Base-by-base conservation (phyloP, 2,888 invertebrate genomes). In the Mycalesis mineus region DNA sequence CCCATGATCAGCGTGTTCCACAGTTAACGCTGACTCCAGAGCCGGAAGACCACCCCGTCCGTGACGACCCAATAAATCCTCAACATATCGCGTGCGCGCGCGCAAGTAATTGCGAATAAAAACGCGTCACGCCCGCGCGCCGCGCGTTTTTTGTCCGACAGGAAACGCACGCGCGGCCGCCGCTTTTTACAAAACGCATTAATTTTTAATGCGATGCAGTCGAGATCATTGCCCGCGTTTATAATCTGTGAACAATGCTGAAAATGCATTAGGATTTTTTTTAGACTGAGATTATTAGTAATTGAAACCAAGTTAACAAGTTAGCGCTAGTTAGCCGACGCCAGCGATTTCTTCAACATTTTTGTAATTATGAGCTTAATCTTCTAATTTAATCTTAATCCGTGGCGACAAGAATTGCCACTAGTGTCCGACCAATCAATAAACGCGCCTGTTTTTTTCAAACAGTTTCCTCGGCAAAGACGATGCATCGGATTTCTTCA, bases 121-220 rank as follows among this genome's bases (percentile, higher is more conserved):
- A 74, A 73, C 72, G 71, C 72, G 72, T 74, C 69, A 73, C 70
- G 74, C 67, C 55, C 45, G 55, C 58, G 58, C 62, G 63, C 62
- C 68, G 70, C 70, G 70, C 67, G 68, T 70, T 73, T 22, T 72
- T 68, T 70, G 63, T 65, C 58, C 62, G 59, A 60, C 67, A 65
- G 71, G 68, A 73, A 72, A 68, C 66, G 67, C 72, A 70, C 70
- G 69, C 83, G 82, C 80, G 72, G 70, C 61, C 68, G 65, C 64
- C 61, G 65, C 67, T 69, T 70, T 71, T 73, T 73, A 67, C 63
- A 64, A 28, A 49, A 51, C 52, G 58, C 58, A 66, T 68, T 69
- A 72, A 73, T 74, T 69, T 63, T 63, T 64, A 63, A 62, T 62
- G 57, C 59, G 61, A 63, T 61, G 55, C 57, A 63, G 60, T 57